Percentiles rank a stretch among this genome's conserved stretches.
Conservation (phyloP, 2,797 vertebrate genomes). For the Loriculus beryllinus region DNA sequence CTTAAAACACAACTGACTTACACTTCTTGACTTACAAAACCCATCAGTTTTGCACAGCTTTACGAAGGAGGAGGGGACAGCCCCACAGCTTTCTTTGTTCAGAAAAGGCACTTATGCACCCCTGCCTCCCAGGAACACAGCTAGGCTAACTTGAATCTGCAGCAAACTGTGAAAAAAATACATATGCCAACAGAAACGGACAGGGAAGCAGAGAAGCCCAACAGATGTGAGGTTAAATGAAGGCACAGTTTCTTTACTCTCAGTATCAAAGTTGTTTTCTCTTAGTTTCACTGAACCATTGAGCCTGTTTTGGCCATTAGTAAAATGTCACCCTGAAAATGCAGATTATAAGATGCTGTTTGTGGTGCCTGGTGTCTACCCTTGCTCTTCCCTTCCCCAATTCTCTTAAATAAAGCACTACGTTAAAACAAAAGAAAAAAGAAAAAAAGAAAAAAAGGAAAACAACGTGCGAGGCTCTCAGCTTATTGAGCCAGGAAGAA, state of each 20-base stretch:
- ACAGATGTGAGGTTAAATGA: background rate
- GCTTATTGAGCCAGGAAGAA: conserved; percentile 6
- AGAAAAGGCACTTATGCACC: background rate
- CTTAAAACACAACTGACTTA: background rate
- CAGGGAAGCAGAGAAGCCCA: background rate
- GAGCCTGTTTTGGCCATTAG: background rate
- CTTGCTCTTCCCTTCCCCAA: background rate
- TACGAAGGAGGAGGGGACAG: background rate
- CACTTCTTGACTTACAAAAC: background rate
- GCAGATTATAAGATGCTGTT: background rate
- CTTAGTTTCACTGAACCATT: background rate
- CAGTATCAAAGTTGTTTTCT: conserved; percentile 1
- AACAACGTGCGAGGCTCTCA: background rate
- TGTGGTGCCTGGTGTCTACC: background rate
- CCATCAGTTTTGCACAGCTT: background rate
- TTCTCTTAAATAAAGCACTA: background rate
- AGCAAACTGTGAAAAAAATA: background rate
- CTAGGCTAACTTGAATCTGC: background rate
- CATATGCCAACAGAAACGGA: background rate
- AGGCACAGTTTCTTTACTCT: background rate
- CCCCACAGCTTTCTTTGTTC: background rate
- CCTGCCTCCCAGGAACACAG: background rate
- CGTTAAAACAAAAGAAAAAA: background rate
- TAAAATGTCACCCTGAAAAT: conserved; percentile 39
- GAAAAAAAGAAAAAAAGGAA: background rate